Evolutionary conservation across 2,888 invertebrate genomes (phyloP), one percentile per base, ranked within the genome.

Genomic region (Phyllotreta striolata): DNA sequence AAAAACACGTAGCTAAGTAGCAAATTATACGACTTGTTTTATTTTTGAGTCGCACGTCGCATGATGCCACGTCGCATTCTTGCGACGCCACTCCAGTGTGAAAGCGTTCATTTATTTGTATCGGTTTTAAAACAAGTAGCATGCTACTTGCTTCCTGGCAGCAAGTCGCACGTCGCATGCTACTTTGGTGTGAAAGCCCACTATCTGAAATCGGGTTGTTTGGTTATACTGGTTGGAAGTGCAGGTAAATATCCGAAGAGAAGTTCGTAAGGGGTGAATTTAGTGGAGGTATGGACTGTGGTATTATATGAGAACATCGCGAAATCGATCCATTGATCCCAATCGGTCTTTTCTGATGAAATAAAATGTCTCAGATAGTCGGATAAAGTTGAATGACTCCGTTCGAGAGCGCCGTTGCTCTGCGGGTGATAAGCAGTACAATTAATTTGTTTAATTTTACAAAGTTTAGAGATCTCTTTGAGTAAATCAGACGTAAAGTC

Each of bases 121-220:
- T n/a, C n/a, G n/a, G n/a, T n/a, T n/a, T n/a, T n/a, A n/a, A n/a
- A n/a, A n/a, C n/a, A n/a, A n/a, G n/a, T n/a, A n/a, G n/a, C n/a
- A n/a, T n/a, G n/a, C n/a, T n/a, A n/a, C n/a, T n/a, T n/a, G n/a
- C n/a, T n/a, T n/a, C n/a, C n/a, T n/a, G n/a, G n/a, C n/a, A n/a
- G n/a, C n/a, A n/a, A n/a, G n/a, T n/a, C n/a, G n/a, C n/a, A n/a
- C n/a, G n/a, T n/a, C n/a, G n/a, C n/a, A n/a, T n/a, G n/a, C n/a
- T n/a, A n/a, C n/a, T n/a, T n/a, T n/a, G n/a, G n/a, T n/a, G n/a
- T n/a, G n/a, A n/a, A n/a, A n/a, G n/a, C n/a, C n/a, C n/a, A n/a
- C n/a, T n/a, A 75, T 60, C 68, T 71, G 39, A 72, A 72, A 63
- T 74, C 69, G 13, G 73, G 68, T 58, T 64, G 57, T 57, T 55